Conservation (phyloP, 2,797 vertebrate species). For the Erethizon dorsatum region DNA sequence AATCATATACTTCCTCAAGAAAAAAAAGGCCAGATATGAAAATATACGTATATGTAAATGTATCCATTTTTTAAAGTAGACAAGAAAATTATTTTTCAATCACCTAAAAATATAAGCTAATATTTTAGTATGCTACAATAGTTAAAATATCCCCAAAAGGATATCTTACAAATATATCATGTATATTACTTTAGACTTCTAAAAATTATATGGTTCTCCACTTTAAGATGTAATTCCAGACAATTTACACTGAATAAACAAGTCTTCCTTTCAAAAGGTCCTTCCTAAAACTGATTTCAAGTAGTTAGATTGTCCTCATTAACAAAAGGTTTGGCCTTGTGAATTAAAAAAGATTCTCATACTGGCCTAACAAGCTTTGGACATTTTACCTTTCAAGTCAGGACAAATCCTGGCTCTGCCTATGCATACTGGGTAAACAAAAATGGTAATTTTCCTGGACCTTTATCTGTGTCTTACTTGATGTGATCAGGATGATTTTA, state of each 20-base stretch:
- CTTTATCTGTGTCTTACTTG: background rate
- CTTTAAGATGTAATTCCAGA: background rate
- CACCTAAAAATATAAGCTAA: conserved; percentile 25
- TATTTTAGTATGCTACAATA: background rate
- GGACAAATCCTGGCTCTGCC: background rate
- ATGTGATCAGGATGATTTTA: conserved; percentile 40
- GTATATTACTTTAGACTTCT: background rate
- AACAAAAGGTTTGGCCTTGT: background rate
- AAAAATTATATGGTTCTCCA: background rate
- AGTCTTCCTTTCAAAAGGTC: background rate
- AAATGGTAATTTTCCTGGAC: background rate
- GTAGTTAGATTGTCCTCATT: background rate
- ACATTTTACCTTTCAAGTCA: conserved; percentile 45
- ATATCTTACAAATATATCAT: background rate
- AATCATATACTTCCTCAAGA: background rate
- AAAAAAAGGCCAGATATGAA: background rate
- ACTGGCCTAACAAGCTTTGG: background rate
- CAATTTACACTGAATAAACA: background rate
- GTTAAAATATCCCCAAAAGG: conserved; percentile 20
- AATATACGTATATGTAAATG: background rate
- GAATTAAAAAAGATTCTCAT: background rate
- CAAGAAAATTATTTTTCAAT: conserved; percentile 45
- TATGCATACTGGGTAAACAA: conserved; percentile 20
- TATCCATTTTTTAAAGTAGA: background rate
- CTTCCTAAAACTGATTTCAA: background rate